Evolutionary conservation across 2,113 vertebrate genomes (phyloP).

Genomic region (Sorex fumeus): DNA sequence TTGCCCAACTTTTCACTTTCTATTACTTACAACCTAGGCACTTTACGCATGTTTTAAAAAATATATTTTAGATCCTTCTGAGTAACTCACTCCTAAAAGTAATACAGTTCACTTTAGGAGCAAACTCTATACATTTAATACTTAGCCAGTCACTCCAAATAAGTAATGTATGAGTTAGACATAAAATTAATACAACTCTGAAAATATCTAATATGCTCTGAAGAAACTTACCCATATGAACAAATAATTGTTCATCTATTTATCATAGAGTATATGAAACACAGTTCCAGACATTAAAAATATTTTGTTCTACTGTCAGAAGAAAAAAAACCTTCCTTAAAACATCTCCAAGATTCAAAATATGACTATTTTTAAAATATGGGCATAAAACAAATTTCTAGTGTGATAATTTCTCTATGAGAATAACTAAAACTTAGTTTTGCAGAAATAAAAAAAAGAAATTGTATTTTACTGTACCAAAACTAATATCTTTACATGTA

Average conservation of each 20-base stretch:
- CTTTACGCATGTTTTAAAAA: slow-evolving; percentile 73
- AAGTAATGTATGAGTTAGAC: slow-evolving; percentile 19
- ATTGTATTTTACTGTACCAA: slow-evolving; percentile 14
- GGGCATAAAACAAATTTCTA: not conserved
- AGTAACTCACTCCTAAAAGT: slow-evolving; percentile 48
- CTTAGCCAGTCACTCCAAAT: slow-evolving; percentile 5
- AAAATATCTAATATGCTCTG: not conserved
- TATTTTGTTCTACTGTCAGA: not conserved
- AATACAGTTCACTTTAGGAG: slow-evolving; percentile 47
- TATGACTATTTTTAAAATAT: slow-evolving; percentile 38
- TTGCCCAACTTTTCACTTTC: slow-evolving; percentile 41
- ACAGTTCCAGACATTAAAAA: slow-evolving; percentile 61
- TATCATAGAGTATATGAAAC: slow-evolving; percentile 48
- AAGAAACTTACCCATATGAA: not conserved
- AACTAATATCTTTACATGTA: slow-evolving; percentile 15
- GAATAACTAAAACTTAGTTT: slow-evolving; percentile 11
- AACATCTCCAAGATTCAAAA: slow-evolving; percentile 42
- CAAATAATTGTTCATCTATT: not conserved
- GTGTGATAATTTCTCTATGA: not conserved
- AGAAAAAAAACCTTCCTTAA: slow-evolving; percentile 5
- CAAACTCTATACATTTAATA: not conserved
- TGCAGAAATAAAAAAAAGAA: slow-evolving; percentile 35
- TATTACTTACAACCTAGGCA: slow-evolving; percentile 75
- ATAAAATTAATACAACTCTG: slow-evolving; percentile 20
- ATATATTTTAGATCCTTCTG: slow-evolving; percentile 54